A percentile compares a stretch with the other conserved stretches of the same genome.
Conservation (phyloP, 2,888 invertebrate genomes). For the Mystacides longicornis region DNA sequence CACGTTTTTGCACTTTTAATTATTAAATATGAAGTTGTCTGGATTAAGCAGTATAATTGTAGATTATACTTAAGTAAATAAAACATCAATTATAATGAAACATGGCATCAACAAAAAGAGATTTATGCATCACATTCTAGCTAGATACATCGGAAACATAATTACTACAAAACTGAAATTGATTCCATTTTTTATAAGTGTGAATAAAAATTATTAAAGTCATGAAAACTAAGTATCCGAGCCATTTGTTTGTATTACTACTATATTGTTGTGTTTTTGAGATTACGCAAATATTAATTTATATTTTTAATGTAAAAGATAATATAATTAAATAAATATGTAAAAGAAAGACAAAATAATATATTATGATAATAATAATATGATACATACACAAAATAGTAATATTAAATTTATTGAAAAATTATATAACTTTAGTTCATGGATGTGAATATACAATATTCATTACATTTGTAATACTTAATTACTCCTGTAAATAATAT, state of each 20-base stretch:
- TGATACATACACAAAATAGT: too few relatives aligned
- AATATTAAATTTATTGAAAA: too few relatives aligned
- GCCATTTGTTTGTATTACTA: constrained; percentile 3
- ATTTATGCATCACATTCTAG: constrained; percentile 19
- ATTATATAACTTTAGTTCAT: too few relatives aligned
- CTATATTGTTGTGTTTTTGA: background rate
- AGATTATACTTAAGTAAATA: too few relatives aligned
- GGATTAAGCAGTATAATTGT: too few relatives aligned
- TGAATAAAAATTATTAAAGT: background rate
- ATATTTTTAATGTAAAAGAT: background rate
- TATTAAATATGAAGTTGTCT: too few relatives aligned
- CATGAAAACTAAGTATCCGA: background rate
- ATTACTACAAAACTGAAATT: constrained; percentile 11
- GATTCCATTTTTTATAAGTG: constrained; percentile 1
- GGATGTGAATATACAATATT: constrained; percentile 3
- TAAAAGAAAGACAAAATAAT: background rate
- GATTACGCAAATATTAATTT: background rate
- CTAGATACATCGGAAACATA: constrained; percentile 1
- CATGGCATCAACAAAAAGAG: constrained; percentile 6
- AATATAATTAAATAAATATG: background rate
- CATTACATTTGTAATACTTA: too few relatives aligned
- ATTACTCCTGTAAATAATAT: background rate
- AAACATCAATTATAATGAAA: too few relatives aligned
- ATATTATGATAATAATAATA: too few relatives aligned
- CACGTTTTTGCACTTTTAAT: too few relatives aligned